Evolutionary conservation across 2,113 vertebrate species (phyloP), one percentile per base, ranked within the genome.

Genomic region (Brachionichthys hirsutus): DNA sequence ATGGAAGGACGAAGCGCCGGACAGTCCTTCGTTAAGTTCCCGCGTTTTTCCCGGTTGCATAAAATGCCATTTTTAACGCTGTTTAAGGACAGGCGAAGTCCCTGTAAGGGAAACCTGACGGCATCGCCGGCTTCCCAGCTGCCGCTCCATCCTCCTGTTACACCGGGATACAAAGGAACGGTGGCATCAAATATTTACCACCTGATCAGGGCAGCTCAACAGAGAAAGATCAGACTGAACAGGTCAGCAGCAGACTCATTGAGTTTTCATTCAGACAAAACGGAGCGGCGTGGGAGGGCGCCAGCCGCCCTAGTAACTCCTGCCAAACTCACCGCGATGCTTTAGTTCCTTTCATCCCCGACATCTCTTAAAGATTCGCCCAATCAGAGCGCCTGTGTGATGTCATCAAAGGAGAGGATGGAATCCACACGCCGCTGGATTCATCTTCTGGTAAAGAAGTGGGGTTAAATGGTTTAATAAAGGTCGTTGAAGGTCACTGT

Each of bases 111-210:
- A 86, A 75, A 88, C 81, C 82, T 87, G 86, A 86, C 71, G 87
- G 69, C 80, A 49, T 78, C 47, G 78, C 70, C 85, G 85, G 89
- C 88, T 74, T 92, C 77, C 85, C 92, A 95, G 87, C 92, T 95
- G 93, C 85, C 59, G 38, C 80, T 73, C 74, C 77, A 65, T 87
- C 89, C 84, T 86, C 87, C 70, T 78, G 87, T 92, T 88, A 86
- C 85, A 83, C 75, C 59, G 65, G 69, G 80, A 84, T 86, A 70
- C 70, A 75, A 88, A 92, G 88, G 93, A 92, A 90, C 91, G 82
- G 73, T 61, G 71, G 53, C 73, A 89, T 94, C 77, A 94, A 94
- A 94, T 92, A 94, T 94, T 94, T 89, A 94, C 78, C 61, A 78
- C 62, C 75, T 87, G 87, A 92, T 94, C 85, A 87, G 73, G 82